Evolutionary conservation across 2,888 invertebrate genomes (phyloP).

Genomic region (Harpagoxenus sublaevis): DNA sequence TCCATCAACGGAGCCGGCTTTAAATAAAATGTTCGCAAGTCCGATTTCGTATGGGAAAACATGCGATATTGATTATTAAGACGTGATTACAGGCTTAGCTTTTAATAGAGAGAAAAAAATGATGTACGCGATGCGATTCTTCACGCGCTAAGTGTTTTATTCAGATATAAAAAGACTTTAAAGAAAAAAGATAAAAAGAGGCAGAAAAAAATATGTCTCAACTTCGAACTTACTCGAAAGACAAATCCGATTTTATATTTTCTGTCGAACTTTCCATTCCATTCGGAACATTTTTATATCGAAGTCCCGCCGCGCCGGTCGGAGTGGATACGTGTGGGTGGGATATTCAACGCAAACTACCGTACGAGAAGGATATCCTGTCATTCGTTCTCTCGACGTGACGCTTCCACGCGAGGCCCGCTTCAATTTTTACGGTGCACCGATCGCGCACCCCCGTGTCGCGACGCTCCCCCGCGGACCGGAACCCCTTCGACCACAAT

Average conservation of each 20-base stretch:
- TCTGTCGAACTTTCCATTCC: not conserved
- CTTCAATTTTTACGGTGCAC: conserved; percentile 53
- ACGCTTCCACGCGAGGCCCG: conserved; percentile 47
- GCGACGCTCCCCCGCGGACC: conserved; percentile 58
- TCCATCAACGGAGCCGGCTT: conserved; percentile 27
- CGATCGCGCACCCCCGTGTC: conserved; percentile 68
- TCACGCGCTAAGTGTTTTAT: not conserved
- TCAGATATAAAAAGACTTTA: not conserved
- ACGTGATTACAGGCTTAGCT: not conserved
- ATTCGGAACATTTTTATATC: conserved; percentile 19
- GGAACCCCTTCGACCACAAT: conserved; percentile 51
- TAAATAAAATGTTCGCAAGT: conserved; percentile 17
- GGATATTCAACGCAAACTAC: conserved; percentile 31
- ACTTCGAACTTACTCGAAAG: not conserved
- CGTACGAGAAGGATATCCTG: conserved; percentile 41
- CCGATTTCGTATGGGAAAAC: conserved; percentile 8
- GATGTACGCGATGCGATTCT: not conserved
- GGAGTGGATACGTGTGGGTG: not conserved
- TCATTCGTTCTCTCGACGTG: conserved; percentile 46
- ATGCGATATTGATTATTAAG: not conserved
- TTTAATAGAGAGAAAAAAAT: not conserved
- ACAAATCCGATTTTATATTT: not conserved
- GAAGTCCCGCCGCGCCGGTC: conserved; percentile 2
- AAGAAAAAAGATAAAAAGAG: not conserved
- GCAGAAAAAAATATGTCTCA: not conserved